Percentiles rank a stretch among this genome's conserved stretches.
Evolutionary conservation across 2,797 vertebrate genomes (phyloP).

Genomic region (Molossus alvarezi): DNA sequence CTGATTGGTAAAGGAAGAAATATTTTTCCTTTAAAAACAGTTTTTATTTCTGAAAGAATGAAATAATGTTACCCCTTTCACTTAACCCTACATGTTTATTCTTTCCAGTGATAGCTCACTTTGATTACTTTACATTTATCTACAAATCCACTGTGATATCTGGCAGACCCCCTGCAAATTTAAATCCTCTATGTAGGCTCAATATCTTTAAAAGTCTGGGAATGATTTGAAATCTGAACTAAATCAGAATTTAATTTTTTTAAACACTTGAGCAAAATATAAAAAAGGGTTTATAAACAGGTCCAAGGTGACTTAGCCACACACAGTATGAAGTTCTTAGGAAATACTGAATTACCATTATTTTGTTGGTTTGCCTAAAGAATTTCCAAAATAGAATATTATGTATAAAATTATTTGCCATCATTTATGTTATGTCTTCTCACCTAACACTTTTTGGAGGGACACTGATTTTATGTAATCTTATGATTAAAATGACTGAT

Average conservation of each 20-base stretch:
- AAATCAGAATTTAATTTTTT: conserved; percentile 67
- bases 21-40: neutral
- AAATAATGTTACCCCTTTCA: conserved; percentile 25
- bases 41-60: conserved; percentile 40
- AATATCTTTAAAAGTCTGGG: neutral
- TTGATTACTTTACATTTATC: conserved; percentile 69
- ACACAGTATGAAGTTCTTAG: neutral
- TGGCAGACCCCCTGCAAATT: conserved; percentile 19
- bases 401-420: conserved; percentile 60
- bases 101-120: conserved; percentile 32
- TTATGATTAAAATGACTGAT: conserved; percentile 43
- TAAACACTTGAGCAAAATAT: neutral
- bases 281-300: neutral
- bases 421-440: conserved; percentile 41
- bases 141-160: conserved; percentile 54
- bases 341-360: neutral
- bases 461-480: conserved; percentile 55
- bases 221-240: conserved; percentile 43
- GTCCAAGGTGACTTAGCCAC: neutral
- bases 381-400: conserved; percentile 37
- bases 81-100: conserved; percentile 54
- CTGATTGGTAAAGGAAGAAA: neutral
- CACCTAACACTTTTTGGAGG: conserved; percentile 24
- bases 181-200: neutral
- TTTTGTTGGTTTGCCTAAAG: conserved; percentile 38